Percentiles rank a stretch among this genome's conserved stretches.
These are phyloP conservation scores for Pomacea maculata DNA, from an alignment of 1,140 invertebrate genomes.

Conservation along the genomic window DNA sequence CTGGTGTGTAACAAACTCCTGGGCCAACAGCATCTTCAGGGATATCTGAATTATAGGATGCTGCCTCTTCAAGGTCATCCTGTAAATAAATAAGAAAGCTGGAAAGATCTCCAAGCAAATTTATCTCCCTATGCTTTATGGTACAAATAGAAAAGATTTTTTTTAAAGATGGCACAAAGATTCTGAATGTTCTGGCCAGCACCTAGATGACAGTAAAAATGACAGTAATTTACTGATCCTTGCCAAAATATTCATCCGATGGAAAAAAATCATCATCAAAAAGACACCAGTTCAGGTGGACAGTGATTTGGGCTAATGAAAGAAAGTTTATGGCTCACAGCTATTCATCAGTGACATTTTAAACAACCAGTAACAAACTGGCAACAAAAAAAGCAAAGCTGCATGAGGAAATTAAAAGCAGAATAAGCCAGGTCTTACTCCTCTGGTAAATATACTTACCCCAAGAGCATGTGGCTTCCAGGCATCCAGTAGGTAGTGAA, in stretches of 20 bases:
- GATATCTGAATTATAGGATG: constrained; percentile 1
- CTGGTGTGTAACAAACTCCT: constrained; percentile 39
- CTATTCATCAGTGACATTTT: not conserved
- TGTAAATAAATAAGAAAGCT: too few relatives aligned
- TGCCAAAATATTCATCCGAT: too few relatives aligned
- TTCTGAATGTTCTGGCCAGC: too few relatives aligned
- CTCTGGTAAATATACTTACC: not conserved
- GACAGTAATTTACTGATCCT: too few relatives aligned
- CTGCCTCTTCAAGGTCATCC: not conserved
- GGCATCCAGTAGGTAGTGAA: constrained; percentile 19
- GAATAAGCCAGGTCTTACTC: too few relatives aligned
- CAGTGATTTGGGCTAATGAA: not conserved
- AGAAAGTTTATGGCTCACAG: not conserved
- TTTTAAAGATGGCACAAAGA: not conserved
- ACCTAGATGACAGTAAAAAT: too few relatives aligned
- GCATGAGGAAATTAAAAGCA: too few relatives aligned
- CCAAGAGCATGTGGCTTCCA: constrained; percentile 25
- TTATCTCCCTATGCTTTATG: not conserved
- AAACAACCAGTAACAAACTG: too few relatives aligned
- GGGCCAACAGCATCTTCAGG: constrained; percentile 49
- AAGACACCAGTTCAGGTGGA: not conserved
- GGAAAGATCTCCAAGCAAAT: too few relatives aligned
- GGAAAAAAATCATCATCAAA: too few relatives aligned
- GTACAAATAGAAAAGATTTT: not conserved
- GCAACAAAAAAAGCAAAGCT: too few relatives aligned